Evolutionary conservation across 2,113 vertebrate genomes (phyloP), one percentile per base, ranked within the genome.

Genomic region (Pollimyrus isidori): DNA sequence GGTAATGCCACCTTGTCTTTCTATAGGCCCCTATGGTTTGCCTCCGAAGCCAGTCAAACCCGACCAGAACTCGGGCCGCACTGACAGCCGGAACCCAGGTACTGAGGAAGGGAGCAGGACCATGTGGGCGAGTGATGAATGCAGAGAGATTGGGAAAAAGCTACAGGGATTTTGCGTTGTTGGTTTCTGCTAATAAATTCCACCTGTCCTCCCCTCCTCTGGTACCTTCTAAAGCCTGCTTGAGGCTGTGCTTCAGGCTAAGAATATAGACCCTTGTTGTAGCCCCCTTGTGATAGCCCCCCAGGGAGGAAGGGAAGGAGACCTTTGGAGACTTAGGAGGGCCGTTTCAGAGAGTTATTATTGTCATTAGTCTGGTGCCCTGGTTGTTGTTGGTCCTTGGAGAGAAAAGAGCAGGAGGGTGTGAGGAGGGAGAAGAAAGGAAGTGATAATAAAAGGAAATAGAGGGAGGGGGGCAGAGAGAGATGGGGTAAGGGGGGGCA

Each of bases 11-110:
- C 19, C 48, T 89, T 85, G 39, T 82, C 89, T 89, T 87, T 82
- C 46, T 56, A 30, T 90, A 96, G 96, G 93, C 87, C 95, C 91
- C 88, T 96, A 96, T 58, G 96, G 96, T 91, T 93, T 96, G 39
- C 94, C 95, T 50, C 94, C 95, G 5, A 96, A 96, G 89, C 88
- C 93, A 91, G 94, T 94, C 82, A 94, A 94, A 89, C 90, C 93
- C 87, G 95, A 95, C 73, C 93, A 91, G 3, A 90, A 94, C n/a
- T 92, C 94, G 3, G 95, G 94, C 91, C 95, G 94, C 88, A 93
- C 94, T 91, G 96, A 94, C 94, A 95, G 88, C 94, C 93, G 91
- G 93, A 95, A 94, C 92, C 91, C 95, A 95, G 95, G 96, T 96
- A 92, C 93, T 84, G 21, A 35, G 26, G 26, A 17, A 48, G 53